Base-by-base conservation (phyloP, 2,113 vertebrate genomes). In the Hucho hucho region DNA sequence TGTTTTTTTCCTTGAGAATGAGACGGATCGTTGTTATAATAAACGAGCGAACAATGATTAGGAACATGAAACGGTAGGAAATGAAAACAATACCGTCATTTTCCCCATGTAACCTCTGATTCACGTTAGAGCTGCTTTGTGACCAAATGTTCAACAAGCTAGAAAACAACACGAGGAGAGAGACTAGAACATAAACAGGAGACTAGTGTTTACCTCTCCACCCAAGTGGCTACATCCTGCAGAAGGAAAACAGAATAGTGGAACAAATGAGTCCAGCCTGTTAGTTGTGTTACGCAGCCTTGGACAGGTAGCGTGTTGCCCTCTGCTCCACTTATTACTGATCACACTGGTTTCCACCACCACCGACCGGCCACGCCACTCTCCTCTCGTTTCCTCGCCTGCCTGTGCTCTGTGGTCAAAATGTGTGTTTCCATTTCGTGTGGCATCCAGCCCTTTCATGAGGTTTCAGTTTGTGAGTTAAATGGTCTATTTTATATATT, bases 401-500 rank as follows among this genome's bases (percentile, higher is more conserved):
- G 6, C 13, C 59, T 32, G 49, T 4, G 47, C 28, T n/a, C 28
- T 25, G 7, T 70, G 72, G 68, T 75, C 66, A 67, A 72, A 73
- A 77, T 26, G 69, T 56, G 69, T 37, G 69, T 83, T 70, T 66
- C 64, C 59, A 79, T 81, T 77, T 59, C 73, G 25, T 74, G 79
- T 78, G 76, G 72, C 66, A 71, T 56, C 22, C 69, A 20, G 29
- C 29, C 71, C 58, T 80, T 72, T 74, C 64, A 32, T 71, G 37
- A 67, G 49, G 73, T 67, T 70, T 76, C 37, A 69, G 37, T 76
- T 84, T 79, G 24, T 67, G 69, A 25, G 63, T 75, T 58, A 69
- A 66, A 80, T 58, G 64, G 47, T 77, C 79, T 72, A 74, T 79
- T 82, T 82, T 29, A 46, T 79, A 59, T 77, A 64, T n/a, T 72